Evolutionary conservation across 2,888 invertebrate genomes (phyloP).

Genomic region (Steinernema hermaphroditum): DNA sequence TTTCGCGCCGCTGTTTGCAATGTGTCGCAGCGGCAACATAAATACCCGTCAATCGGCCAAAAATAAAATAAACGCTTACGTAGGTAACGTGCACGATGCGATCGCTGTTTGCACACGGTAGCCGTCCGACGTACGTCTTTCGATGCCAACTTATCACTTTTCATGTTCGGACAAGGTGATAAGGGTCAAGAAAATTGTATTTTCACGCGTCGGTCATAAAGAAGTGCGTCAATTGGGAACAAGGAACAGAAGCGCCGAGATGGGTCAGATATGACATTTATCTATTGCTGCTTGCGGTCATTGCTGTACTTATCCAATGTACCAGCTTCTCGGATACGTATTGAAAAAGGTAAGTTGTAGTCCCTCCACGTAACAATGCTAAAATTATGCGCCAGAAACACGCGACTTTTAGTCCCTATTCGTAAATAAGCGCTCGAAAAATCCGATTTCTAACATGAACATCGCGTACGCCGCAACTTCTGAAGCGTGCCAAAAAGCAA

Average conservation of each 20-base stretch:
- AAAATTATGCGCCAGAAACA: too few species aligned
- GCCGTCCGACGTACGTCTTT: not conserved
- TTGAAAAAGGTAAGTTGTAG: too few species aligned
- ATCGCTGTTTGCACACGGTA: not conserved
- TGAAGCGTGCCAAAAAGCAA: too few species aligned
- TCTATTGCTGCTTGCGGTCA: too few species aligned
- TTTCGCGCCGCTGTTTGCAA: conserved; percentile 11
- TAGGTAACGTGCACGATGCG: not conserved
- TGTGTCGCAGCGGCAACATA: conserved; percentile 7
- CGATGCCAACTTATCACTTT: conserved; percentile 27
- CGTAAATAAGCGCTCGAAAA: too few species aligned
- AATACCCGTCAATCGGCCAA: conserved; percentile 4
- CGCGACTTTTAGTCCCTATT: too few species aligned
- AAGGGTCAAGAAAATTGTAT: conserved; percentile 3
- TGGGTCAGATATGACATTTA: not conserved
- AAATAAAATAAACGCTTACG: not conserved
- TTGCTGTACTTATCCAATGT: too few species aligned
- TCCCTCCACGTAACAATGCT: too few species aligned
- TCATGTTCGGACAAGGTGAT: not conserved
- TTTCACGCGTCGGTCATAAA: conserved; percentile 3
- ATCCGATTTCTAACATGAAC: too few species aligned
- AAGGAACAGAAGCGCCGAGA: not conserved
- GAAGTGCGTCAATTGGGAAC: not conserved
- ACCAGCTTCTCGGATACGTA: too few species aligned
- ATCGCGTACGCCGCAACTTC: too few species aligned